Conservation (phyloP, 2,113 vertebrate genomes). For the Mus musculus region DNA sequence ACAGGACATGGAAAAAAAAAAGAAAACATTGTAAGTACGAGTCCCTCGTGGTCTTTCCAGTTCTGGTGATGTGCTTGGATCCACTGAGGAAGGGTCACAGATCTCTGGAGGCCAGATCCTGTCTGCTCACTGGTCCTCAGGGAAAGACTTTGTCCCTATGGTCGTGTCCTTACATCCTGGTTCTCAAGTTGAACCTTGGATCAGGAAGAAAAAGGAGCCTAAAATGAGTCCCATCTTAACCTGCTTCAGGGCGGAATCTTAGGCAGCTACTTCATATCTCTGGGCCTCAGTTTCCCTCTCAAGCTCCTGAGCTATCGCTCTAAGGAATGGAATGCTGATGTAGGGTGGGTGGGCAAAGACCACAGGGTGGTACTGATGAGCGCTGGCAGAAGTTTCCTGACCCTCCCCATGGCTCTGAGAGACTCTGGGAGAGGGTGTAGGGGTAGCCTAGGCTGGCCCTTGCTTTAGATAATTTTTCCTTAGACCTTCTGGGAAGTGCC, state of each 20-base stretch:
- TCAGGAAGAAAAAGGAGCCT: background rate
- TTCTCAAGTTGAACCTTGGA: background rate
- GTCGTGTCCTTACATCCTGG: background rate
- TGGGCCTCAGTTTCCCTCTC: background rate
- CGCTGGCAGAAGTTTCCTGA: background rate
- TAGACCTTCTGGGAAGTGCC: conserved; percentile 76
- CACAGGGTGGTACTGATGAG: background rate
- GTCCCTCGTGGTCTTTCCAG: background rate
- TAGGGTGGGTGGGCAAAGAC: background rate
- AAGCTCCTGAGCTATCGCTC: background rate
- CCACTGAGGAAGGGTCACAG: background rate
- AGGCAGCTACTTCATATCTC: background rate
- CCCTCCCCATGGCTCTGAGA: background rate
- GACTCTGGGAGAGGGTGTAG: background rate
- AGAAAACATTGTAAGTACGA: background rate
- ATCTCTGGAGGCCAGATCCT: background rate
- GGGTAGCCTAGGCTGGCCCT: background rate
- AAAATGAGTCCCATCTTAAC: background rate
- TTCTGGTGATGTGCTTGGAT: background rate
- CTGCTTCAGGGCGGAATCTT: background rate
- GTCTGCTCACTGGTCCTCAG: background rate
- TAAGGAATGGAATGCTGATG: background rate
- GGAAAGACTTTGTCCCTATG: background rate
- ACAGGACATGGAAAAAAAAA: background rate
- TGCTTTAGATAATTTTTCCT: conserved; percentile 62